Base-by-base conservation (phyloP, 2,888 invertebrate species). In the Sesia bembeciformis region DNA sequence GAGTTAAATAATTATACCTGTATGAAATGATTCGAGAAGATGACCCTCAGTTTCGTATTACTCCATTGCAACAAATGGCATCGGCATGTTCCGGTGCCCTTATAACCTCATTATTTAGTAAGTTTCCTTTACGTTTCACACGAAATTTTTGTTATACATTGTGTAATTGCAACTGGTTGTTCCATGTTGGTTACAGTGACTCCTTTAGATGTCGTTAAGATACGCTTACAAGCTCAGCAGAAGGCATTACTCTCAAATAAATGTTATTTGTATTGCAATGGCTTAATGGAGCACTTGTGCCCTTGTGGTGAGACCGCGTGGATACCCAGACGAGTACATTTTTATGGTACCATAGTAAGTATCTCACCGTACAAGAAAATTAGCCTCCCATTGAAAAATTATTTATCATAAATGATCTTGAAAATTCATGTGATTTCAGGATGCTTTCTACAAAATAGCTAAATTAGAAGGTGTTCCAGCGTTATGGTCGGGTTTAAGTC, bases 161-260 rank as follows among this genome's bases (percentile, higher is more conserved):
- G 5, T 54, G 4, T 53, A 8, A 55, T 56, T 23, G 40, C 39
- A 8, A 51, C 51, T 43, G 40, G 51, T 49, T 53, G 42, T 55
- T 53, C 23, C 55, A 53, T 53, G 1, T 38, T 42, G 5, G 40
- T 91, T 90, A 42, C 81, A 98, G 98, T 99, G 89, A 99, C 99
- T 0, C 99, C 99, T 0, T 87, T 99, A 63, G 99, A 99, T 90
- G 99, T 99, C n/a, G 96, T 99, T 0, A 99, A 99, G 91, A 98
- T 98, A 60, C 92, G 99, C 52, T 90, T 99, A 49, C 99, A 99
- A 88, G 94, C 97, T 3, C 99, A 99, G 80, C 95, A 96, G 71
- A 97, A 96, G 68, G 93, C 94, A 0, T 77, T 95, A 64, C 83
- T 94, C 4, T 94, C 94, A 5, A 95, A 96, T 63, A 95, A 95